A percentile compares a stretch with the other conserved stretches of the same genome.
Evolutionary conservation across 2,888 invertebrate genomes (phyloP).

Genomic region (Clivina fossor): DNA sequence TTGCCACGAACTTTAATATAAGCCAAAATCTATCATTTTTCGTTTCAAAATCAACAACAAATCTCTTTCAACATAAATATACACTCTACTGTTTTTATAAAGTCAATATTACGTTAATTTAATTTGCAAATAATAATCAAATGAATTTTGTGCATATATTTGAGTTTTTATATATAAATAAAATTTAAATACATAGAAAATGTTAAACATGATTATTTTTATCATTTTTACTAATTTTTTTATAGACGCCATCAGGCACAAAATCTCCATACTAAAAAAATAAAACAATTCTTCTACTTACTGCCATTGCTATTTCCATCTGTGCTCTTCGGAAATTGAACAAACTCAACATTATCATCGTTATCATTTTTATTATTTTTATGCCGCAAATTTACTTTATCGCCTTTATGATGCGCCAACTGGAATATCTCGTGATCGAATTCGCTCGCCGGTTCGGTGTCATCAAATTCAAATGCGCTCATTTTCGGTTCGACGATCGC

Average conservation of each 20-base stretch:
- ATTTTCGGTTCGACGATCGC: conserved; percentile 39
- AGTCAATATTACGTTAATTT: no score
- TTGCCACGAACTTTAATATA: conserved; percentile 47
- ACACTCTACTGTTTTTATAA: no score
- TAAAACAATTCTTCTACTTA: no score
- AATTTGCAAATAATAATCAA: no score
- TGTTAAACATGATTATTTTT: no score
- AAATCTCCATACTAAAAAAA: no score
- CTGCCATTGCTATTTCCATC: conserved; percentile 42
- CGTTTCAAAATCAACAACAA: background rate
- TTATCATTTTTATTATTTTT: conserved; percentile 53
- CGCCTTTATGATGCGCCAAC: conserved; percentile 45
- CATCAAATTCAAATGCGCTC: conserved; percentile 60
- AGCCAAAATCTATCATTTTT: no score
- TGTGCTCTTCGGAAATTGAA: conserved; percentile 55
- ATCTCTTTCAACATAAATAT: background rate
- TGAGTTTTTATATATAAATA: no score
- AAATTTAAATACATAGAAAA: no score
- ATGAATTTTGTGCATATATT: no score
- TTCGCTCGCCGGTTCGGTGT: conserved; percentile 54
- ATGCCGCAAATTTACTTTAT: conserved; percentile 57
- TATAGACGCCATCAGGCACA: no score
- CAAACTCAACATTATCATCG: conserved; percentile 61
- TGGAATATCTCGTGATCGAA: conserved; percentile 56
- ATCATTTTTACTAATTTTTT: no score